phyloP scores from a whole-genome alignment of 2,888 invertebrate genomes.

The Antitype chi region DNA sequence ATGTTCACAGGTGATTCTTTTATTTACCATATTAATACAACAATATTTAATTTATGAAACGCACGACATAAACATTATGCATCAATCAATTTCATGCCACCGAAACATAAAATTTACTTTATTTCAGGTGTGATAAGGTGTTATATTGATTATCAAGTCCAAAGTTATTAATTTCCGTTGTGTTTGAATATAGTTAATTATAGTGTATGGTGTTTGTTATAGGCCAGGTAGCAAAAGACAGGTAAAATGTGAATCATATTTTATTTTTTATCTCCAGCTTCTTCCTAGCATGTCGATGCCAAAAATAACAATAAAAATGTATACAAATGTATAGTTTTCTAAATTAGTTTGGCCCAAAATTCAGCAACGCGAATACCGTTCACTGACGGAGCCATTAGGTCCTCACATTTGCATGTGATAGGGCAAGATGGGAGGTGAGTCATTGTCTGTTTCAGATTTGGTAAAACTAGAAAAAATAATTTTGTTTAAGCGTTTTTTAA shows the following conservation, averaged over 20 bases:
- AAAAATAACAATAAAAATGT: too few relatives aligned
- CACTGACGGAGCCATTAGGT: too few relatives aligned
- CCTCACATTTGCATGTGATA: too few relatives aligned
- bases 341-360: too few relatives aligned
- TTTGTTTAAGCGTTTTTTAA: background rate
- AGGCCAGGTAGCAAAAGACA: slow-evolving; percentile 35
- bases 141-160: slow-evolving; percentile 3
- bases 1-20: slow-evolving; percentile 33
- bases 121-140: accelerated
- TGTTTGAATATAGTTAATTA: slow-evolving; percentile 48
- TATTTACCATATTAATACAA: slow-evolving; percentile 29
- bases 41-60: slow-evolving; percentile 47
- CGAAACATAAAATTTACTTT: background rate
- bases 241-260: slow-evolving; percentile 31
- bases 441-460: background rate
- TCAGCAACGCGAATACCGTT: too few relatives aligned
- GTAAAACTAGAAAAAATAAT: background rate
- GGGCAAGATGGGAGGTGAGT: too few relatives aligned
- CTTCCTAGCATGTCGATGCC: too few relatives aligned
- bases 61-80: slow-evolving; percentile 27
- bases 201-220: slow-evolving; percentile 57
- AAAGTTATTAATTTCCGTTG: slow-evolving; percentile 33
- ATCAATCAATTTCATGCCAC: background rate
- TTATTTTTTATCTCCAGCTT: background rate
- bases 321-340: too few relatives aligned